These are phyloP conservation scores for Polia nebulosa DNA, from an alignment of 2,888 invertebrate genomes.

Conservation along the genomic window DNA sequence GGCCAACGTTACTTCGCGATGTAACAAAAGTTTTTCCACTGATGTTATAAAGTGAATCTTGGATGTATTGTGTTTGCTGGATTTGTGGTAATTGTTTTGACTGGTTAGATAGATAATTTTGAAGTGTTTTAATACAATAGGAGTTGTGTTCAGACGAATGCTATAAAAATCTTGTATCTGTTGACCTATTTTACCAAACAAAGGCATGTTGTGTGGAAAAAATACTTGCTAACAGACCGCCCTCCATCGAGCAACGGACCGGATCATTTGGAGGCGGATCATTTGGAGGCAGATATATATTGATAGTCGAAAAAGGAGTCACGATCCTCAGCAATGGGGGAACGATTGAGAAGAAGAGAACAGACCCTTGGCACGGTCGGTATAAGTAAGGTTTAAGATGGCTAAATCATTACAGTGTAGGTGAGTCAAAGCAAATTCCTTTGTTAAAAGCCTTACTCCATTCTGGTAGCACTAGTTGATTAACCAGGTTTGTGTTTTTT, in stretches of 20 bases:
- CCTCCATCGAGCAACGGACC: too few species aligned
- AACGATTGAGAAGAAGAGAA: too few species aligned
- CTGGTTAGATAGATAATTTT: not conserved
- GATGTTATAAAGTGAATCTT: conserved; percentile 55
- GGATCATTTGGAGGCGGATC: too few species aligned
- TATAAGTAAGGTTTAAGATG: not conserved
- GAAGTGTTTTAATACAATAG: not conserved
- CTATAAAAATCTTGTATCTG: not conserved
- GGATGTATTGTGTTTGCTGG: conserved; percentile 29
- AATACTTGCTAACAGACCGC: not conserved
- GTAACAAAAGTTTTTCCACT: conserved; percentile 64
- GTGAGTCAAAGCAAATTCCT: not conserved
- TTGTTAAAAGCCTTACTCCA: not conserved
- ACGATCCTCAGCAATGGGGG: too few species aligned
- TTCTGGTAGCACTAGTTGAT: too few species aligned
- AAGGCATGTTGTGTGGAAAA: not conserved
- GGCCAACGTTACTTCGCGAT: conserved; percentile 52
- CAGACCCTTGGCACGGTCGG: too few species aligned
- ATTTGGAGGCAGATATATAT: too few species aligned
- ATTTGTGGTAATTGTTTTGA: conserved; percentile 19
- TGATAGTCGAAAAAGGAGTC: too few species aligned
- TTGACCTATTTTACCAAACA: conserved; percentile 32
- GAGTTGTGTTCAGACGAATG: not conserved
- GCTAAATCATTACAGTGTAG: not conserved
- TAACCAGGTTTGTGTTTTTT: not conserved